Evolutionary conservation across 2,113 vertebrate species (phyloP).

Genomic region (Planiliza haematocheilus): DNA sequence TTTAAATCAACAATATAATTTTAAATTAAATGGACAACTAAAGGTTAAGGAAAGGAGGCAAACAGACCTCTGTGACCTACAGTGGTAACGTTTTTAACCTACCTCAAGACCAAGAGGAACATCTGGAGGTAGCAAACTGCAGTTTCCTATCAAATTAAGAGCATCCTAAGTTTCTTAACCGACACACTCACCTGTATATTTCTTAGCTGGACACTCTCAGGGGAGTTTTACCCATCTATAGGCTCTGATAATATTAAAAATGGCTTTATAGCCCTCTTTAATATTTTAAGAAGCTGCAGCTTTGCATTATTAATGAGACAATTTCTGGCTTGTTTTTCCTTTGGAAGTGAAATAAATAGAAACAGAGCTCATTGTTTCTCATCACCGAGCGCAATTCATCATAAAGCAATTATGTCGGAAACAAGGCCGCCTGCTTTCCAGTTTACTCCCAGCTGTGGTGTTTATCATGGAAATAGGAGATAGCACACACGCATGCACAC

Average conservation of each 20-base stretch:
- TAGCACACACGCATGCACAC: constrained; percentile 11
- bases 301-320: constrained; percentile 47
- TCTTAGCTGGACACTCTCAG: not conserved
- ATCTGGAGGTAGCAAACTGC: no score
- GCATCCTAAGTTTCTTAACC: not conserved
- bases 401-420: constrained; percentile 57
- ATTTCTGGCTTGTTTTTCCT: constrained; percentile 44
- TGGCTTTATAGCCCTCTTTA: not conserved
- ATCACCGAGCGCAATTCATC: constrained; percentile 52
- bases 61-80: no score
- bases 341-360: constrained; percentile 54
- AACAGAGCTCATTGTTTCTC: constrained; percentile 49
- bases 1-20: no score
- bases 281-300: constrained; percentile 31
- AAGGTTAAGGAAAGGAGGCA: no score
- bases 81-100: no score
- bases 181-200: not conserved
- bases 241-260: constrained; percentile 7
- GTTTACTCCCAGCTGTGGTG: constrained; percentile 50
- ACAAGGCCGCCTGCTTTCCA: constrained; percentile 54
- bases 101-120: no score
- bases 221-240: constrained; percentile 23
- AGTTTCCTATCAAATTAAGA: no score
- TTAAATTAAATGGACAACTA: no score
- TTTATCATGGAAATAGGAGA: constrained; percentile 52